Base-by-base conservation (phyloP, 2,113 vertebrate species). In the Platycercus adscitus region DNA sequence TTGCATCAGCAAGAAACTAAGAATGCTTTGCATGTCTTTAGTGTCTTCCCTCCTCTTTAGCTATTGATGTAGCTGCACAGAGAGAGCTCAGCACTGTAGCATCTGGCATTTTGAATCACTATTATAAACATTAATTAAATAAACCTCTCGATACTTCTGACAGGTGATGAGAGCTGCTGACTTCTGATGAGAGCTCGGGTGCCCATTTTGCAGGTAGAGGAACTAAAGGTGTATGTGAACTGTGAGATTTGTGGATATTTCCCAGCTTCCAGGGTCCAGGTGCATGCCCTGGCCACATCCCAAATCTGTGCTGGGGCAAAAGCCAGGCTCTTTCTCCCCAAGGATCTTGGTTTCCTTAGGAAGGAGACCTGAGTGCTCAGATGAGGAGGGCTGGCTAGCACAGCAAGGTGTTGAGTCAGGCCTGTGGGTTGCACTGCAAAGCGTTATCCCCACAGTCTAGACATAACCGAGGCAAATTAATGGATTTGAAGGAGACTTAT, bases 1-100 rank as follows among this genome's bases (percentile, higher is more conserved):
- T 93, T 92, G 90, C 91, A 91, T 95, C 88, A 89, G 61, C 86
- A 94, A 96, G 92, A 78, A 94, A 87, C 95, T 70, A 50, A 91
- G 90, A 87, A 89, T 66, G 70, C 56, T 95, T 95, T 89, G 92
- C 86, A 70, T 87, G 56, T 86, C 81, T 93, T 95, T 85, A 93
- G 95, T 93, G 83, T 79, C 91, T 93, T 94, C 89, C 73, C 83
- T 94, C 70, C 84, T 88, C 95, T 72, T 87, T 58, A 72, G 73
- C 88, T 91, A 88, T 76, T 92, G 76, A 91, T 61, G 69, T 87
- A 89, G 77, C 81, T 85, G 63, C 63, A 88, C 5, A 49, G 53
- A 77, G 64, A 82, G 64, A 85, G 25, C 77, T 87, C 72, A 85
- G 73, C 65, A 7, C 66, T 66, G 80, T 19, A 91, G 81, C 86